A percentile compares a stretch with the other conserved stretches of the same genome.
Evolutionary conservation across 2,797 vertebrate species (phyloP).

Genomic region (Leuciscus waleckii): DNA sequence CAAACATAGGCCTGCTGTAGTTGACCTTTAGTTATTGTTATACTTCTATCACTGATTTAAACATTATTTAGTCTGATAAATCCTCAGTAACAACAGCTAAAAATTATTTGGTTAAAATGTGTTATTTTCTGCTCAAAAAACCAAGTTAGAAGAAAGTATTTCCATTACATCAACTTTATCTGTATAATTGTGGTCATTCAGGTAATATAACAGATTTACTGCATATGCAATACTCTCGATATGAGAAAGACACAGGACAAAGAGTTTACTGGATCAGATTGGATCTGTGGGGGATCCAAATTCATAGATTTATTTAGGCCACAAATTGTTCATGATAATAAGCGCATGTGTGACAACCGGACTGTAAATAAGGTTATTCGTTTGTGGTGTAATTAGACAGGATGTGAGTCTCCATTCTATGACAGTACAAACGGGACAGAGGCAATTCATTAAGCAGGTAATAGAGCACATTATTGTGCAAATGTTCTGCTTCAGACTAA

Average conservation of each 20-base stretch:
- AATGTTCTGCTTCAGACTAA: conserved; percentile 33
- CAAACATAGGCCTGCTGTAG: background rate
- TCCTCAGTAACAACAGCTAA: background rate
- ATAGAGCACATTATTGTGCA: conserved; percentile 42
- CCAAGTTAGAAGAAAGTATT: background rate
- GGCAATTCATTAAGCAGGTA: conserved; percentile 51
- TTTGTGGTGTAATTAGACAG: conserved; percentile 43
- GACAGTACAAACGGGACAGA: conserved; percentile 28
- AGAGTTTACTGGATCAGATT: conserved; percentile 18
- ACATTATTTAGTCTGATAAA: background rate
- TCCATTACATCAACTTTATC: background rate
- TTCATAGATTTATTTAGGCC: conserved; percentile 29
- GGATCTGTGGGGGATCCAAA: conserved; percentile 30
- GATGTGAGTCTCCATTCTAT: conserved; percentile 28
- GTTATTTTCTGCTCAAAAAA: background rate
- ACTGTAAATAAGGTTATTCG: conserved; percentile 42
- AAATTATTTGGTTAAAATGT: background rate
- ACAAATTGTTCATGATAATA: conserved; percentile 32
- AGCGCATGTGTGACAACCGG: conserved; percentile 30
- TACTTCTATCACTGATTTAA: background rate
- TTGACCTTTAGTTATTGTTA: background rate
- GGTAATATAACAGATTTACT: conserved; percentile 1
- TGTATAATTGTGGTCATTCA: background rate
- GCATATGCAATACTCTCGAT: background rate
- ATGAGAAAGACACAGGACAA: conserved; percentile 5